Percentiles rank a stretch among this genome's conserved stretches.
phyloP scores from a whole-genome alignment of 2,113 vertebrate species.

The Heteronetta atricapilla region DNA sequence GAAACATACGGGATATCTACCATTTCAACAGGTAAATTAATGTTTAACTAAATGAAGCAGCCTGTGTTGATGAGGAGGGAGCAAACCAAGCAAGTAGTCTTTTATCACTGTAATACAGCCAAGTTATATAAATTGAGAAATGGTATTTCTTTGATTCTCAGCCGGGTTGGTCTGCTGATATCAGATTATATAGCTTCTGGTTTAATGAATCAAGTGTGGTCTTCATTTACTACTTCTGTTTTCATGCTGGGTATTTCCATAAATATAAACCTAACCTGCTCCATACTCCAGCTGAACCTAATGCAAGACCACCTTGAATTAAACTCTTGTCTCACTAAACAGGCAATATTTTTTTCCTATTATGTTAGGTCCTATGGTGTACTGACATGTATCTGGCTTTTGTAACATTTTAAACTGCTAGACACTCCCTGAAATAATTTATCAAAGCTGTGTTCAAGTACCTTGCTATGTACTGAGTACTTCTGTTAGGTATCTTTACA shows the following conservation, averaged over 20 bases:
- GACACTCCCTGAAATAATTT: neutral
- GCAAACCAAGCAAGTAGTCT: neutral
- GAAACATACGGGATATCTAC: slow-evolving; percentile 96
- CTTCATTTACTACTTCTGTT: neutral
- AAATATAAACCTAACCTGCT: neutral
- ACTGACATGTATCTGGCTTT: neutral
- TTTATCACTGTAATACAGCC: neutral
- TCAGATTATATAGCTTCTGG: neutral
- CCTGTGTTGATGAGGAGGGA: neutral
- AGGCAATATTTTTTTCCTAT: neutral
- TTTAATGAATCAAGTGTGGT: neutral
- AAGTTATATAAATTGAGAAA: neutral
- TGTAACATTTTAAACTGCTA: neutral
- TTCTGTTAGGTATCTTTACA: neutral
- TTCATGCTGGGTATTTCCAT: neutral
- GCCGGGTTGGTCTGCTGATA: neutral
- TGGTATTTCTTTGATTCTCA: neutral
- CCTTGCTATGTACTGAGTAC: neutral
- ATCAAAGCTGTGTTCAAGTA: neutral
- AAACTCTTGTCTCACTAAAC: neutral
- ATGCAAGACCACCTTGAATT: neutral
- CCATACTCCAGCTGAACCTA: neutral
- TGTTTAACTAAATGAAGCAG: neutral
- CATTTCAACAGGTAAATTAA: slow-evolving; percentile 90
- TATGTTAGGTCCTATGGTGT: neutral